phyloP scores from a whole-genome alignment of 1,140 invertebrate species.

The Drosophila virilis region DNA sequence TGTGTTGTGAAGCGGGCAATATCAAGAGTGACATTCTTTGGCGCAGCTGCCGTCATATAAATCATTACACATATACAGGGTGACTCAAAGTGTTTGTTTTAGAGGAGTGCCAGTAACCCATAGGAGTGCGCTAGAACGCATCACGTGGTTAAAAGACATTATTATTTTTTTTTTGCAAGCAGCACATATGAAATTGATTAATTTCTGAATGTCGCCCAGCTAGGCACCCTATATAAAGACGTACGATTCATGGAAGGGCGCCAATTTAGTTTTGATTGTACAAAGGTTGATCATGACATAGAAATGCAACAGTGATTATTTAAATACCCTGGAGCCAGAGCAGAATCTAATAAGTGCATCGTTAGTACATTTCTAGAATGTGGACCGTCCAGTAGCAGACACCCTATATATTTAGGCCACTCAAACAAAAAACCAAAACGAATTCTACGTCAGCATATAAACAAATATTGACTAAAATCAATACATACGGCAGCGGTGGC shows the following conservation, averaged over 20 bases:
- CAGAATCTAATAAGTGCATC: not conserved
- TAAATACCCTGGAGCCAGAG: not conserved
- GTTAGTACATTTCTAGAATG: not conserved
- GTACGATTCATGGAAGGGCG: conserved; percentile 1
- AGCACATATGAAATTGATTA: not conserved
- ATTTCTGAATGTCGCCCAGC: not conserved
- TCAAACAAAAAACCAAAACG: conserved; percentile 38
- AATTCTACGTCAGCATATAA: conserved; percentile 73
- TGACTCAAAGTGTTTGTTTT: conserved; percentile 1
- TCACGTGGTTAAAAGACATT: no score
- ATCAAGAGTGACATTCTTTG: conserved; percentile 62
- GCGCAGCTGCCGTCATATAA: conserved; percentile 76
- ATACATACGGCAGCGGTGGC: conserved; percentile 51
- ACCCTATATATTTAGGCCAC: conserved; percentile 8
- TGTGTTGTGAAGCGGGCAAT: conserved; percentile 46
- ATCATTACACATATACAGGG: conserved; percentile 69
- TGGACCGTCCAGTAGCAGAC: not conserved
- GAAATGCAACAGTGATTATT: not conserved
- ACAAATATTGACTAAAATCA: conserved; percentile 78
- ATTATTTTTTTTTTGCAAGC: no score
- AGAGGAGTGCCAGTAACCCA: no score
- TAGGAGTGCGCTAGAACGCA: no score
- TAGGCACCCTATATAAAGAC: conserved; percentile 24
- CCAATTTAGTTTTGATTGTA: conserved; percentile 10
- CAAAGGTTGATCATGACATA: not conserved